These are phyloP conservation scores for Euura lappo DNA, from an alignment of 1,140 invertebrate genomes.

Conservation along the genomic window DNA sequence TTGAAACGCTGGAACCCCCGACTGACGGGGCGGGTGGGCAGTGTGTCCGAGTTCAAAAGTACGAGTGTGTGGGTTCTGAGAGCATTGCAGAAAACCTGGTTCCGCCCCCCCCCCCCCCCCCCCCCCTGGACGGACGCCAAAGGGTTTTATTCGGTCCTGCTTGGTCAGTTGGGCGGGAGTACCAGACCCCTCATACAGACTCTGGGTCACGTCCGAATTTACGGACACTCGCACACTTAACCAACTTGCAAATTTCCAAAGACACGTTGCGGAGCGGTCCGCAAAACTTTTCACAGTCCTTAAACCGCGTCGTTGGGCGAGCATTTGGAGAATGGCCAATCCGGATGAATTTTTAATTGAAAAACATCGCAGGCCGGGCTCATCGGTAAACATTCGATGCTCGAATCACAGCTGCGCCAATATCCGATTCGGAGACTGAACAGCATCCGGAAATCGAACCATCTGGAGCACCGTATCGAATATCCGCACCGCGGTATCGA, in stretches of 20 bases:
- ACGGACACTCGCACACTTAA: conserved; percentile 12
- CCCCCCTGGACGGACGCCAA: conserved; percentile 44
- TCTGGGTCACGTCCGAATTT: conserved; percentile 33
- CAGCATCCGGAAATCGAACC: background rate
- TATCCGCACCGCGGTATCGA: background rate
- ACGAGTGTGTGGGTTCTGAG: no score
- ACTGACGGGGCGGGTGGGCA: no score
- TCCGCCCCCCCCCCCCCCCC: conserved; percentile 35
- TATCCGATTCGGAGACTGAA: background rate
- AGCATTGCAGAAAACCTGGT: background rate
- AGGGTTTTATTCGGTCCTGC: conserved; percentile 29
- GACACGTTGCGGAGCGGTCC: background rate
- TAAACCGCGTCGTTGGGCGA: background rate
- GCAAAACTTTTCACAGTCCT: background rate
- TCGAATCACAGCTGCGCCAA: background rate
- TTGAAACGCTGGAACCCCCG: no score
- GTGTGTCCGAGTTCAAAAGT: no score
- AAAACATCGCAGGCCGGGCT: background rate
- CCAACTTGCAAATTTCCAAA: background rate
- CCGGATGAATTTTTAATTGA: background rate
- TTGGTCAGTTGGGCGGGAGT: background rate
- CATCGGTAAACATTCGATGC: background rate
- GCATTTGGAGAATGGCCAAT: background rate
- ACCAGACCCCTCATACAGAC: background rate
- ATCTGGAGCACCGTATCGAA: background rate